Evolutionary conservation across 2,113 vertebrate genomes (phyloP).

Genomic region (Hipposideros armiger): DNA sequence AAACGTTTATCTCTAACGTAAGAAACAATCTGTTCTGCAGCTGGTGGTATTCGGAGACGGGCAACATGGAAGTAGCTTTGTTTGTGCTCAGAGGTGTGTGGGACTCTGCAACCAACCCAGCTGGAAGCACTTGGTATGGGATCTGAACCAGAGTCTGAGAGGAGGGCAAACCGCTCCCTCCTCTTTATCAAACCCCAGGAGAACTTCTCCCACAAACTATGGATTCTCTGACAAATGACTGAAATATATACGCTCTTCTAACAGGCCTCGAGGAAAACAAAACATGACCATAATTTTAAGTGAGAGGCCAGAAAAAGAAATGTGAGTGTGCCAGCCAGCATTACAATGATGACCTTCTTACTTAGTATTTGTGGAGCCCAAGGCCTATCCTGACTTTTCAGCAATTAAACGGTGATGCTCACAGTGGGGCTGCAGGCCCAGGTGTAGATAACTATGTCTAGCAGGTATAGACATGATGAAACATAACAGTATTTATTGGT

Average conservation of each 20-base stretch:
- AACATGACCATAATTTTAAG: not conserved
- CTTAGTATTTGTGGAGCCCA: not conserved
- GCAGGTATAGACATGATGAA: not conserved
- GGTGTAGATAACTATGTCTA: not conserved
- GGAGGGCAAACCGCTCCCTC: not conserved
- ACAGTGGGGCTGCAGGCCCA: not conserved
- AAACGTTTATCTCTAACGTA: not conserved
- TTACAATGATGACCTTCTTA: not conserved
- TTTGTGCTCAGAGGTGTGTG: not conserved
- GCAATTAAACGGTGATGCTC: not conserved
- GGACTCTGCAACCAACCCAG: not conserved
- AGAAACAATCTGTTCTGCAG: not conserved
- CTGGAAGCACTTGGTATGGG: fast-evolving
- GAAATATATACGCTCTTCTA: not conserved
- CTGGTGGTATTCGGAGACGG: not conserved
- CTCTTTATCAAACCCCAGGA: not conserved
- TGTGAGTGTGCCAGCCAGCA: not conserved
- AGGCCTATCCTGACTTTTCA: not conserved
- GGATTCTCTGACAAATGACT: not conserved
- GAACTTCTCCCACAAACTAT: not conserved
- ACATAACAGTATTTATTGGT: not conserved
- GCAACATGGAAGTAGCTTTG: not conserved
- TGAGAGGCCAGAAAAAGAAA: not conserved
- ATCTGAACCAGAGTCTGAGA: not conserved
- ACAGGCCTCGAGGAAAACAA: not conserved